A percentile compares a stretch with the other conserved stretches of the same genome.
Evolutionary conservation across 2,797 vertebrate species (phyloP).

Genomic region (Onychomys leucogaster): DNA sequence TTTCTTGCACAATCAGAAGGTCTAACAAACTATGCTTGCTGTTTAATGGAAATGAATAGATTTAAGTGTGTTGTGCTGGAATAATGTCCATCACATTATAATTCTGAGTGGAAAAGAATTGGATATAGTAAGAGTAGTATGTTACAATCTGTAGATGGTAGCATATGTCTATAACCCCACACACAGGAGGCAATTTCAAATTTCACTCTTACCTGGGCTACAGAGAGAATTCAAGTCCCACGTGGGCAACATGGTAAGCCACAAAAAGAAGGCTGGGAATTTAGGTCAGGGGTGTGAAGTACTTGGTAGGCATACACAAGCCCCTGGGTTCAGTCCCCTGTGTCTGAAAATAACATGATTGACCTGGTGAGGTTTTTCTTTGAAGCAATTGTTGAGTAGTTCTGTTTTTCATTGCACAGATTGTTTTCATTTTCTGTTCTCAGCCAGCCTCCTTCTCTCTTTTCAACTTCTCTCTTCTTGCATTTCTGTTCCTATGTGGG

Average conservation of each 20-base stretch:
- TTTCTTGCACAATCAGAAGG: not conserved
- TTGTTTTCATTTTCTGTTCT: not conserved
- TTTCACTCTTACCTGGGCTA: not conserved
- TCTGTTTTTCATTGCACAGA: not conserved
- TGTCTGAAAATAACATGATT: not conserved
- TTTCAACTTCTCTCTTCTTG: not conserved
- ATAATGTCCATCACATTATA: not conserved
- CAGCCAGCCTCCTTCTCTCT: not conserved
- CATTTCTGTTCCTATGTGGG: not conserved
- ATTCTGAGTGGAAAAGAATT: not conserved
- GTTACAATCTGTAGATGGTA: not conserved
- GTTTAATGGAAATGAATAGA: not conserved
- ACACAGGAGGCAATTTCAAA: not conserved
- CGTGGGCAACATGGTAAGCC: not conserved
- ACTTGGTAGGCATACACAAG: not conserved
- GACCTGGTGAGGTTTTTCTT: not conserved
- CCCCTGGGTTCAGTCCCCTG: not conserved
- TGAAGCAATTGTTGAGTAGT: not conserved
- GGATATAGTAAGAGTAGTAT: not conserved
- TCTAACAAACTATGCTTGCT: not conserved
- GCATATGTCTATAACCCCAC: not conserved
- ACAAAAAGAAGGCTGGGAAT: not conserved
- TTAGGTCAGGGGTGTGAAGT: not conserved
- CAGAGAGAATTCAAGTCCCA: not conserved
- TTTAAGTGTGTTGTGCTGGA: not conserved